These are phyloP conservation scores for Grallaria varia DNA, from an alignment of 2,113 vertebrate genomes.

Conservation along the genomic window DNA sequence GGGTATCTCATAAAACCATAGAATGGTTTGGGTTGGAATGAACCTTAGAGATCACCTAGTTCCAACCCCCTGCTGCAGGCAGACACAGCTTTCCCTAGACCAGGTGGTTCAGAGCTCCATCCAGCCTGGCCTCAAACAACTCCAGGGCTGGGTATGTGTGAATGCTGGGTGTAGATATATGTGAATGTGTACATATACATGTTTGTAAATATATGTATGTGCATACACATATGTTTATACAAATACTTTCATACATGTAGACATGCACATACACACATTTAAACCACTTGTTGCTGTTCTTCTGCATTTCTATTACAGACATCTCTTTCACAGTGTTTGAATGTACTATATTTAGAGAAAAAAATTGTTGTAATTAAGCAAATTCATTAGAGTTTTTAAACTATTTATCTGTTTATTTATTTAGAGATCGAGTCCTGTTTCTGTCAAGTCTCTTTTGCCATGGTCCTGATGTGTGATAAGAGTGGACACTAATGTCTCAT, in stretches of 20 bases:
- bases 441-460: neutral
- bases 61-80: neutral
- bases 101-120: neutral
- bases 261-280: neutral
- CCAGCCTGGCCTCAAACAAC: neutral
- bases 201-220: neutral
- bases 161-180: neutral
- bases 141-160: neutral
- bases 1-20: neutral
- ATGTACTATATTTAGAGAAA: neutral
- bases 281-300: neutral
- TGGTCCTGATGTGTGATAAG: neutral
- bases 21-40: neutral
- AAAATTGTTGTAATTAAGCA: neutral
- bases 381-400: neutral
- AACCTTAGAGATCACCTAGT: rapidly evolving
- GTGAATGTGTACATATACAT: neutral
- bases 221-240: neutral
- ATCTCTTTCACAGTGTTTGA: neutral
- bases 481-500: neutral
- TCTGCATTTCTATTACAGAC: neutral
- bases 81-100: neutral
- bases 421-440: neutral
- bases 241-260: neutral
- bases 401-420: neutral